phyloP scores from a whole-genome alignment of 2,797 vertebrate genomes.

The Simalia tracyae region DNA sequence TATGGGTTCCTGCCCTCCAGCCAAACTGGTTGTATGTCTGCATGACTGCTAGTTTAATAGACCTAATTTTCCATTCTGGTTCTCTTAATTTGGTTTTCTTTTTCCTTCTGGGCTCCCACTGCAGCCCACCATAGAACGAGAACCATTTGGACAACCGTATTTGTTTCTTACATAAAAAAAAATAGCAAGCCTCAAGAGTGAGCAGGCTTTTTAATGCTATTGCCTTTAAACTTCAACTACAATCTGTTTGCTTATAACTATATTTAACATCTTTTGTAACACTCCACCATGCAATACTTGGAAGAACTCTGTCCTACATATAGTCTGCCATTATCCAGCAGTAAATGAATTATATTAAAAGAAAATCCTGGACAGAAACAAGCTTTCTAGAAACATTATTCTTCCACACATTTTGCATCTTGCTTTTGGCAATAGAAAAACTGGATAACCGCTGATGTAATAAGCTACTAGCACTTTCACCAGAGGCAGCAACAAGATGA shows the following conservation, averaged over 20 bases:
- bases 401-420: not conserved
- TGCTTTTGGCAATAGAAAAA: not conserved
- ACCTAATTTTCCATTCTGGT: not conserved
- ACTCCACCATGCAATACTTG: not conserved
- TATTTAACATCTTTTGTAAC: not conserved
- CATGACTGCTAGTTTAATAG: not conserved
- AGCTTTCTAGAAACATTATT: not conserved
- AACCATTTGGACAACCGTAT: not conserved
- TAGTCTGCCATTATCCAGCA: not conserved
- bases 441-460: not conserved
- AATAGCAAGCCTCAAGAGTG: not conserved
- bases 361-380: not conserved
- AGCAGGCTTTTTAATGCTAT: not conserved
- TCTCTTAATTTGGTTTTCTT: not conserved
- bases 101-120: not conserved
- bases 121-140: not conserved
- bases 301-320: not conserved
- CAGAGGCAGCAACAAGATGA: not conserved
- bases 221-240: not conserved
- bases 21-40: not conserved
- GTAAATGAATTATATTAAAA: not conserved
- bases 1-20: not conserved
- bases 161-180: not conserved
- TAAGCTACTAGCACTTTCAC: not conserved
- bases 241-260: not conserved